A percentile compares a stretch with the other conserved stretches of the same genome.
These are phyloP conservation scores for Meiosimyza platycephala DNA, from an alignment of 2,888 invertebrate genomes.

Conservation along the genomic window DNA sequence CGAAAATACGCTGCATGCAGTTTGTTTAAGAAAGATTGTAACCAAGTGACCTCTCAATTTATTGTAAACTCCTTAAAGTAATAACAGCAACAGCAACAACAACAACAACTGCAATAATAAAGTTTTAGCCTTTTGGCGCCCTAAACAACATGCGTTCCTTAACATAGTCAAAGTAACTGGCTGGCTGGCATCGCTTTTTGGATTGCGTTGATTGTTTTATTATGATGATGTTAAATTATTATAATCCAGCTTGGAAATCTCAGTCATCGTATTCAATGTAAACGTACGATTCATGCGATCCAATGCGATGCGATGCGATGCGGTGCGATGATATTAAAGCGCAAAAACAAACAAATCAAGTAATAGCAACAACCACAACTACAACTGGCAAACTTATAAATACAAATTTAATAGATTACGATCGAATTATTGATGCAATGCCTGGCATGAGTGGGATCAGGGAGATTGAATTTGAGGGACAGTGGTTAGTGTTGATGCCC, in stretches of 20 bases:
- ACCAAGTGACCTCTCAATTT: conserved; percentile 64
- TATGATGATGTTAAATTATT: conserved; percentile 66
- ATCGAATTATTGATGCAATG: conserved; percentile 40
- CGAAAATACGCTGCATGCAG: background rate
- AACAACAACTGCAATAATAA: conserved; percentile 41
- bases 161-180: conserved; percentile 28
- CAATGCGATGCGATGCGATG: background rate
- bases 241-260: conserved; percentile 62
- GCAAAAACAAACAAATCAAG: conserved; percentile 28
- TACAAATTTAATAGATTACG: conserved; percentile 49
- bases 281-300: background rate
- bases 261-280: background rate
- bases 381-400: conserved; percentile 28
- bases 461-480: conserved; percentile 17
- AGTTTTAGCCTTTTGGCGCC: conserved; percentile 36
- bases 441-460: conserved; percentile 29
- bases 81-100: conserved; percentile 47
- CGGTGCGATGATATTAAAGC: conserved; percentile 2
- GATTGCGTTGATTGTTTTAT: conserved; percentile 65
- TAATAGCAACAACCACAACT: conserved; percentile 5
- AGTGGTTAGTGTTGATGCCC: conserved; percentile 56
- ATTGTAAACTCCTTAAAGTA: conserved; percentile 49
- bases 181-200: conserved; percentile 47
- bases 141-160: conserved; percentile 23
- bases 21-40: conserved; percentile 8